Evolutionary conservation across 2,888 invertebrate species (phyloP), one percentile per base, ranked within the genome.

Genomic region (Eupithecia centaureata): DNA sequence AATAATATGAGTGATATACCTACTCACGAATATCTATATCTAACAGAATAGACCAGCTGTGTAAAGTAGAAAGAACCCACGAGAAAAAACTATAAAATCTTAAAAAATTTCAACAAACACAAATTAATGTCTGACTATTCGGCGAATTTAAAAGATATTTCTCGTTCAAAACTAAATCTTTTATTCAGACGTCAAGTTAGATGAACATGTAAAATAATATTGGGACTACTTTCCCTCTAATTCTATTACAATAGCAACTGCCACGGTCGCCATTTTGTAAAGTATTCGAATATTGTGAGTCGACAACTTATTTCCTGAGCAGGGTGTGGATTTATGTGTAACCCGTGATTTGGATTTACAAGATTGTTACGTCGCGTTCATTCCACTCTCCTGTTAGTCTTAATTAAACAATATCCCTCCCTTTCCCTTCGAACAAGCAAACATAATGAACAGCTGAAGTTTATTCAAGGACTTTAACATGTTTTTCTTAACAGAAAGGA

Each of bases 391-490:
- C 61, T 64, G 72, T 70, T 66, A 65, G 66, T 72, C 70, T 71
- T 74, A 71, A 74, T 74, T 74, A 73, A 74, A 70, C 66, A 67
- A 72, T 69, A 71, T 66, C 38, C 66, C 66, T 18, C 42, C 42
- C 22, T 22, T 71, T 67, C 68, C 67, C 60, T 71, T 51, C 67
- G 28, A 65, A 68, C 66, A 61, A 54, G 54, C 28, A 5, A 57
- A 28, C 5, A 28, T 28, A 57, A 28, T 30, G 10, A 57, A 57
- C 30, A 32, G 28, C 8, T 52, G 52, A 27, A 52, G 27, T 27
- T 52, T 52, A 52, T 27, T 27, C 15, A 15, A 27, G 27, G 52
- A 52, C 18, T 47, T 47, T 1, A 18, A 47, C 22, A 47, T 47
- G 47, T 47, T 47, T 42, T 47, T 22, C 47, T 22, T 47, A 4